These are phyloP conservation scores for Euproctis similis DNA, from an alignment of 2,888 invertebrate species.

Conservation along the genomic window DNA sequence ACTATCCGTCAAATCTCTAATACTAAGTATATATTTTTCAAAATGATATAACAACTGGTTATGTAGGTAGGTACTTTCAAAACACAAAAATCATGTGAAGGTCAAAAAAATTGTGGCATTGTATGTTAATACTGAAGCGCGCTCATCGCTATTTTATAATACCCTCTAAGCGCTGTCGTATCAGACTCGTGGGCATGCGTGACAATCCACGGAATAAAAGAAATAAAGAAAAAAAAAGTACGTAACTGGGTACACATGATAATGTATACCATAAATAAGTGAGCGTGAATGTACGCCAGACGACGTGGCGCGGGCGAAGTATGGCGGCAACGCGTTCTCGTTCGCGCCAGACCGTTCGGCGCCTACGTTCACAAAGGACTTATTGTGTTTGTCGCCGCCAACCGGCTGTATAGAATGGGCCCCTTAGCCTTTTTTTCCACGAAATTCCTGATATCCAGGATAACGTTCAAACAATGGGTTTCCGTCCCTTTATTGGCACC, in stretches of 20 bases:
- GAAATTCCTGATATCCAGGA: slow-evolving; percentile 67
- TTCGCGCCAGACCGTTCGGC: slow-evolving; percentile 65
- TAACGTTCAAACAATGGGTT: slow-evolving; percentile 71
- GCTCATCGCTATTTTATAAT: slow-evolving; percentile 19
- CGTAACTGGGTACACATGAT: slow-evolving; percentile 4
- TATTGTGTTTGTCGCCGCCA: slow-evolving; percentile 63
- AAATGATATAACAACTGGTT: no score
- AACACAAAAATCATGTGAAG: no score
- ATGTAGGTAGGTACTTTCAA: no score
- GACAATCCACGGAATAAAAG: slow-evolving; percentile 19
- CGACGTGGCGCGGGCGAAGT: slow-evolving; percentile 38
- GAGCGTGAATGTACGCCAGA: slow-evolving; percentile 36
- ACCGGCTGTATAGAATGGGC: slow-evolving; percentile 56
- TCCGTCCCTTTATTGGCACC: slow-evolving; percentile 76
- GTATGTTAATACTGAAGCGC: slow-evolving; percentile 38
- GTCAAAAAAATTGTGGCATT: slow-evolving; percentile 34
- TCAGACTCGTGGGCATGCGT: slow-evolving; percentile 22
- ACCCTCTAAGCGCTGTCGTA: slow-evolving; percentile 15
- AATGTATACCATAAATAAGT: slow-evolving; percentile 3
- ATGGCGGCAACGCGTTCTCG: slow-evolving; percentile 15
- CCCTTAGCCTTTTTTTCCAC: slow-evolving; percentile 54
- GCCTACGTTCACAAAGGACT: slow-evolving; percentile 69
- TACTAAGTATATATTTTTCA: no score
- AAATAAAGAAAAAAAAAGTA: background rate
- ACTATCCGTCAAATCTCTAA: no score